A percentile compares a stretch with the other conserved stretches of the same genome.
Evolutionary conservation across 2,797 vertebrate species (phyloP).

Genomic region (Rhyacichthys aspro): DNA sequence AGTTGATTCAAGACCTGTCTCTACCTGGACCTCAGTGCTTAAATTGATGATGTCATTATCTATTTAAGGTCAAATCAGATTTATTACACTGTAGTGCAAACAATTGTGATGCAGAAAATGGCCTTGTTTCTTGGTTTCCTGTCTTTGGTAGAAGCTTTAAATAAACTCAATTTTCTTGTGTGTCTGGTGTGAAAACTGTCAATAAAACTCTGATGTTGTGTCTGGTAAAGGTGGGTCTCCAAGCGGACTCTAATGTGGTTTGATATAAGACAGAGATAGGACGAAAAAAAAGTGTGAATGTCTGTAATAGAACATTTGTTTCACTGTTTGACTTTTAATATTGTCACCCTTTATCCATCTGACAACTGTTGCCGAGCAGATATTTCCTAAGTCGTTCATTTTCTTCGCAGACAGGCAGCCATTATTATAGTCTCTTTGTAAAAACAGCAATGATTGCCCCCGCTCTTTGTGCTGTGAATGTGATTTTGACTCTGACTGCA

Average conservation of each 20-base stretch:
- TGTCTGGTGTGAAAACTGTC: too few species aligned
- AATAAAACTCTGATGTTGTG: too few species aligned
- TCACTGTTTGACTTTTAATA: too few species aligned
- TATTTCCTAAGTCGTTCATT: not conserved
- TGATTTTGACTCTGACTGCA: conserved; percentile 43
- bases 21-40: conserved; percentile 2
- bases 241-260: too few species aligned
- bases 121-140: conserved; percentile 11
- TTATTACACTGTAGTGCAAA: conserved; percentile 9
- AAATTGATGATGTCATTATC: conserved; percentile 10
- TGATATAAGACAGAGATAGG: too few species aligned
- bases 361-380: conserved; percentile 9
- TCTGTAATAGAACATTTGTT: too few species aligned
- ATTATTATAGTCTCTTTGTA: conserved; percentile 18
- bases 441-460: conserved; percentile 38
- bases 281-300: too few species aligned
- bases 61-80: conserved; percentile 24
- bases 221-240: too few species aligned
- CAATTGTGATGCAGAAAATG: conserved; percentile 25
- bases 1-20: conserved; percentile 12
- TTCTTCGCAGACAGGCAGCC: conserved; percentile 16
- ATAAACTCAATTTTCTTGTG: too few species aligned
- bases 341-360: conserved; percentile 16
- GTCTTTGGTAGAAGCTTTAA: not conserved
- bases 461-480: conserved; percentile 8